phyloP scores from a whole-genome alignment of 1,140 invertebrate species.

The Maconellicoccus hirsutus region DNA sequence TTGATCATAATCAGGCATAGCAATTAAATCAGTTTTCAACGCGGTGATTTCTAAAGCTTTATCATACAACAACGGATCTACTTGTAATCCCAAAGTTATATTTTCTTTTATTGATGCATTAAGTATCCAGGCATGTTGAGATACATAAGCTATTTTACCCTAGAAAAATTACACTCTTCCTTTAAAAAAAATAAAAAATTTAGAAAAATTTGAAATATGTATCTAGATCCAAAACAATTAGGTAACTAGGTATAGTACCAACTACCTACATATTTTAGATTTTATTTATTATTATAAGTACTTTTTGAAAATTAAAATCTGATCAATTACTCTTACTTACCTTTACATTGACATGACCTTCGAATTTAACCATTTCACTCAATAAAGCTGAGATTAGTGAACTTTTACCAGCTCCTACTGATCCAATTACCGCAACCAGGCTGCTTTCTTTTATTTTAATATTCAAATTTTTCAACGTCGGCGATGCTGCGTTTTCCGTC shows the following conservation, averaged over 20 bases:
- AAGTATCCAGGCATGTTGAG: slow-evolving; percentile 91
- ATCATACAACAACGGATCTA: slow-evolving; percentile 63
- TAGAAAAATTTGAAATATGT: too few species aligned
- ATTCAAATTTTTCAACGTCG: not conserved
- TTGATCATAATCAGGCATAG: slow-evolving; percentile 74
- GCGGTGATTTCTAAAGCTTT: slow-evolving; percentile 73
- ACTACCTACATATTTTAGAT: too few species aligned
- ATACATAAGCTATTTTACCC: slow-evolving; percentile 73
- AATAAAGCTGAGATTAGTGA: slow-evolving; percentile 60
- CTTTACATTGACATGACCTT: slow-evolving; percentile 44
- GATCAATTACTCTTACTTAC: too few species aligned
- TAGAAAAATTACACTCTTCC: slow-evolving; percentile 31
- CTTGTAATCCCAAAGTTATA: slow-evolving; percentile 60
- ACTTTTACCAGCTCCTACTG: slow-evolving; percentile 65
- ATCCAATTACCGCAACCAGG: slow-evolving; percentile 48
- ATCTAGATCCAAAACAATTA: too few species aligned
- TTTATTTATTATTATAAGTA: too few species aligned
- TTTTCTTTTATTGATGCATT: slow-evolving; percentile 80
- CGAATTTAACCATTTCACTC: slow-evolving; percentile 55
- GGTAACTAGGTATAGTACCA: too few species aligned
- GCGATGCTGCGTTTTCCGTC: not conserved
- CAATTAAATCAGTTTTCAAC: slow-evolving; percentile 68
- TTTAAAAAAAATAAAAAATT: too few species aligned
- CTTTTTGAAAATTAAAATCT: too few species aligned
- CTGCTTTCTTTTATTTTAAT: not conserved